Base-by-base conservation (phyloP, 2,797 vertebrate species). In the Menidia menidia region DNA sequence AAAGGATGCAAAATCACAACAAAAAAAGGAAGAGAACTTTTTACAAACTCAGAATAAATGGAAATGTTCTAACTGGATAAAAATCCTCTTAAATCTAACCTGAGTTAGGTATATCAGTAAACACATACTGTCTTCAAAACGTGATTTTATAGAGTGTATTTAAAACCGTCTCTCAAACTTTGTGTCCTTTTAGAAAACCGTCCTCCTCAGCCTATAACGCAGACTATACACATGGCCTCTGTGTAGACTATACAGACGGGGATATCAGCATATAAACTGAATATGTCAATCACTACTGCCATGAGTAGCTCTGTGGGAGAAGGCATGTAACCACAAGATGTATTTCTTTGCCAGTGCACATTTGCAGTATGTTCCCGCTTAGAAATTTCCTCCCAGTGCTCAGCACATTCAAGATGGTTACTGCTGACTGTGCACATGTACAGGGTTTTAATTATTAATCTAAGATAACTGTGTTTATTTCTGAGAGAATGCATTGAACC, bases 221-320 rank as follows among this genome's bases (percentile, higher is more conserved):
- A 58, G 45, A 59, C 59, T 11, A 19, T 41, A 31, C 25, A 35
- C 25, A 13, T 12, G 31, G 50, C 19, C 53, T 39, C 4, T 39
- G 35, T 39, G 10, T 39, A 39, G 75, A 76, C 73, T 75, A 60
- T 82, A 60, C 68, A 78, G 79, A 84, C 73, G 79, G 84, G 63
- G 75, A 80, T 85, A 84, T 88, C 85, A 65, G 84, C 89, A 92
- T 92, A 92, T 92, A 89, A 93, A 94, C 86, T 86, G 88, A 91
- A 92, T 88, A 87, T 86, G 89, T 91, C 90, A 93, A 90, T 94
- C 93, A 94, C 89, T 87, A 78, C 83, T 89, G 84, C 82, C 85
- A 51, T 68, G 88, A 89, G 86, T 78, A 66, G 68, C 33, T 87
- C 86, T 90, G 89, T 78, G 86, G 88, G 68, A 77, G 81, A 81